Percentiles rank a stretch among this genome's conserved stretches.
Evolutionary conservation across 2,797 vertebrate genomes (phyloP).

Genomic region (Myotis myotis): DNA sequence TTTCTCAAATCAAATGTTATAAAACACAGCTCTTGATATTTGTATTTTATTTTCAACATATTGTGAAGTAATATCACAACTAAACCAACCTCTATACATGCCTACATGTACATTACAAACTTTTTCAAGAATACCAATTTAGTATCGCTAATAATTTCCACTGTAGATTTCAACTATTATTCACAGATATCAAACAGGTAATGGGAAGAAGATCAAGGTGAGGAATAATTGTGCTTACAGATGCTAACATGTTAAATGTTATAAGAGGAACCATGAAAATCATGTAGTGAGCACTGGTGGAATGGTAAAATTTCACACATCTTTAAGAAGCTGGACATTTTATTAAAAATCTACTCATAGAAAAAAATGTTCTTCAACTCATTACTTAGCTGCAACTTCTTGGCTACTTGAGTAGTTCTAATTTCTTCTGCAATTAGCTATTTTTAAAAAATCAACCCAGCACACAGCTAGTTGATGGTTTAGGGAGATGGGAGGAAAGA

Average conservation of each 20-base stretch:
- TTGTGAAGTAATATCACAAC: neutral
- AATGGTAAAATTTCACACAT: neutral
- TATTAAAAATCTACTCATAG: neutral
- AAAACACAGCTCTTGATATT: neutral
- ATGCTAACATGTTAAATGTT: neutral
- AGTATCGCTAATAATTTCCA: neutral
- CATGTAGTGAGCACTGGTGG: neutral
- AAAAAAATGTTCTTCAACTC: neutral
- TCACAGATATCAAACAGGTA: neutral
- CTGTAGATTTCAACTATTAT: neutral
- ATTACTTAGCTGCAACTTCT: neutral
- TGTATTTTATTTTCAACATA: neutral
- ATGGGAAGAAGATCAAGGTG: neutral
- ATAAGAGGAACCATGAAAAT: neutral
- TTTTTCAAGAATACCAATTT: neutral
- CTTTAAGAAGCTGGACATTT: neutral
- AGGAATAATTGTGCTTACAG: neutral
- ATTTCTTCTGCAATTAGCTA: conserved; percentile 32
- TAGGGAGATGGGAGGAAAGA: conserved; percentile 11
- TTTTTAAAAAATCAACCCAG: conserved; percentile 48
- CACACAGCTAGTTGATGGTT: conserved; percentile 63
- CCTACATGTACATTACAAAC: neutral
- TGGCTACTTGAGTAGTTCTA: conserved; percentile 35
- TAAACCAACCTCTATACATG: neutral
- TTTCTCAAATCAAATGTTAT: neutral